Evolutionary conservation across 1,140 invertebrate species (phyloP).

Genomic region (Carposina sasakii): DNA sequence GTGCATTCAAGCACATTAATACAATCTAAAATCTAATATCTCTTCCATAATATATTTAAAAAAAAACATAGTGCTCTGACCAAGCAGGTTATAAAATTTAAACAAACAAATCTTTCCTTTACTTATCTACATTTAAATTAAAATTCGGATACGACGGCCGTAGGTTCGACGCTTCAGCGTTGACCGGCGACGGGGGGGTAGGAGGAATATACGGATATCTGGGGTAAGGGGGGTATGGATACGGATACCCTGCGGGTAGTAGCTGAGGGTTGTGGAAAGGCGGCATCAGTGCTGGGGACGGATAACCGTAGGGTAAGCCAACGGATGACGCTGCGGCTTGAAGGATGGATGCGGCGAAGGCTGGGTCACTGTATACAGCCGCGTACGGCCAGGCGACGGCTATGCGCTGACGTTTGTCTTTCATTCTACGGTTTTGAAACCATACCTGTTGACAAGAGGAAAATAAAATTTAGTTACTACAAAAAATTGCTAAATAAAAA

Average conservation of each 20-base stretch:
- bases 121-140: constrained; percentile 62
- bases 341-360: constrained; percentile 91
- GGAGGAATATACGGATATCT: constrained; percentile 57
- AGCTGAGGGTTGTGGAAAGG: constrained; percentile 67
- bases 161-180: constrained; percentile 39
- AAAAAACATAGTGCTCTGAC: neutral
- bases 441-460: constrained; percentile 90
- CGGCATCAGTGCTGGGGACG: constrained; percentile 65
- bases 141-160: constrained; percentile 56
- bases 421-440: constrained; percentile 99
- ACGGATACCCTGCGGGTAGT: constrained; percentile 67
- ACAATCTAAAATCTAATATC: neutral
- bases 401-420: constrained; percentile 95
- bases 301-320: constrained; percentile 75
- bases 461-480: no score
- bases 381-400: constrained; percentile 96
- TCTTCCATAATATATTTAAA: neutral
- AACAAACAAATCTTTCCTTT: constrained; percentile 20
- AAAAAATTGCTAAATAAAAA: no score
- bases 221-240: constrained; percentile 50
- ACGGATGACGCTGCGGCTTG: constrained; percentile 87
- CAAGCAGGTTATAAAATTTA: neutral
- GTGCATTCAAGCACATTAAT: no score
- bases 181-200: constrained; percentile 48
- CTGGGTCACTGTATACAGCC: constrained; percentile 92